A percentile compares a stretch with the other conserved stretches of the same genome.
Evolutionary conservation across 2,113 vertebrate genomes (phyloP).

Genomic region (Chloebia gouldiae): DNA sequence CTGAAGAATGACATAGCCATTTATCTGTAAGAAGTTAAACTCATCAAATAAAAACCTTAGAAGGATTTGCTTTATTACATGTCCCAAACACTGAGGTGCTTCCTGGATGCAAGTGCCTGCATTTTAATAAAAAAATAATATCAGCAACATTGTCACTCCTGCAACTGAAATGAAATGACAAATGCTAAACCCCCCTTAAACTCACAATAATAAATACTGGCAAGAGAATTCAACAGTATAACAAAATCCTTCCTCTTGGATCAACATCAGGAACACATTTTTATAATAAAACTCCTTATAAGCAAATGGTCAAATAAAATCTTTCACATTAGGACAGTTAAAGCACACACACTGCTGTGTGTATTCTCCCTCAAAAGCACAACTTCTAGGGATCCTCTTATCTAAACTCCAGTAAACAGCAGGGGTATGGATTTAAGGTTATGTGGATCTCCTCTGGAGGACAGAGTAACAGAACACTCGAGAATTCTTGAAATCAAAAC

Average conservation of each 20-base stretch:
- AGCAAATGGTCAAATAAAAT: neutral
- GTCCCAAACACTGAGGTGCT: neutral
- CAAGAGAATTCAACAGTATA: neutral
- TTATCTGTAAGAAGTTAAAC: neutral
- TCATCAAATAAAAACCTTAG: neutral
- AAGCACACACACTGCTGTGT: neutral
- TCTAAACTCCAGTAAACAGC: neutral
- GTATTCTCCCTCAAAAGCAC: neutral
- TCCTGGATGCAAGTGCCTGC: neutral
- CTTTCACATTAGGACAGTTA: neutral
- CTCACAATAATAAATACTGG: neutral
- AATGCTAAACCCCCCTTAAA: neutral
- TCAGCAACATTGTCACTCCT: neutral
- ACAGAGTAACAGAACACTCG: neutral
- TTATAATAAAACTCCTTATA: neutral
- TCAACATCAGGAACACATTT: neutral
- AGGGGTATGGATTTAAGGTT: neutral
- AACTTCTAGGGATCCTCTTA: neutral
- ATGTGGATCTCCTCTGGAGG: neutral
- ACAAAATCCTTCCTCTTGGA: neutral
- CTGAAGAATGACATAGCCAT: neutral
- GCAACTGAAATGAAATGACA: neutral
- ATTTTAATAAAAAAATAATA: neutral
- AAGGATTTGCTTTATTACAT: neutral
- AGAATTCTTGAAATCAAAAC: neutral